These are phyloP conservation scores for Lepidostoma basale DNA, from an alignment of 1,140 invertebrate species.

Conservation along the genomic window DNA sequence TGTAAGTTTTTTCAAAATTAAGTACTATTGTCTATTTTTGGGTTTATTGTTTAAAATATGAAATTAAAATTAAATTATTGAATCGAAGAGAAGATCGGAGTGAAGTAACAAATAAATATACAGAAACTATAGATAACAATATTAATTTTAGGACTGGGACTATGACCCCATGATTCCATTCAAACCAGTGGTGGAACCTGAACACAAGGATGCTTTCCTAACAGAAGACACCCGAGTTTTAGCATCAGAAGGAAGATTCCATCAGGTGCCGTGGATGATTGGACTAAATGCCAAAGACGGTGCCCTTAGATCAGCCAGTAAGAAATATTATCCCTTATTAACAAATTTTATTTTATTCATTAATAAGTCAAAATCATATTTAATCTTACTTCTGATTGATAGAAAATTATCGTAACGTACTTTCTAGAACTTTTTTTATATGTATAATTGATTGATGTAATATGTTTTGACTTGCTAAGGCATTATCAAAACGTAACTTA, in stretches of 20 bases:
- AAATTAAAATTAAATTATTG: too few species aligned
- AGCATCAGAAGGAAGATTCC: constrained; percentile 48
- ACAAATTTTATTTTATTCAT: not conserved
- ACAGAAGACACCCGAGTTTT: constrained; percentile 50
- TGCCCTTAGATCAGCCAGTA: constrained; percentile 51
- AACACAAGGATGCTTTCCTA: constrained; percentile 51
- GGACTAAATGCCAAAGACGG: constrained; percentile 55
- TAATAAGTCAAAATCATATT: not conserved
- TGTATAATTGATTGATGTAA: too few species aligned
- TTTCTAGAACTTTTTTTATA: too few species aligned
- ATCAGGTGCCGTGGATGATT: constrained; percentile 53
- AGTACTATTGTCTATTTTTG: too few species aligned
- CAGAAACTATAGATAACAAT: not conserved
- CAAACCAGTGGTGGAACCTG: constrained; percentile 54
- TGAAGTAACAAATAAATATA: too few species aligned
- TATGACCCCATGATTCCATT: constrained; percentile 57
- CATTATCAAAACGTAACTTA: too few species aligned
- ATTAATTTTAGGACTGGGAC: constrained; percentile 52
- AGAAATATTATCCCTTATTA: constrained; percentile 17
- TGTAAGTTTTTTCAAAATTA: too few species aligned
- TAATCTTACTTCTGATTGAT: not conserved
- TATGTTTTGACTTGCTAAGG: too few species aligned
- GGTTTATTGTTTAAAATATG: too few species aligned
- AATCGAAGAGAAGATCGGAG: too few species aligned
- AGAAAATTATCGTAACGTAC: too few species aligned